A percentile compares a stretch with the other conserved stretches of the same genome.
Conservation (phyloP, 1,140 invertebrate genomes). For the Drosophila guanche region DNA sequence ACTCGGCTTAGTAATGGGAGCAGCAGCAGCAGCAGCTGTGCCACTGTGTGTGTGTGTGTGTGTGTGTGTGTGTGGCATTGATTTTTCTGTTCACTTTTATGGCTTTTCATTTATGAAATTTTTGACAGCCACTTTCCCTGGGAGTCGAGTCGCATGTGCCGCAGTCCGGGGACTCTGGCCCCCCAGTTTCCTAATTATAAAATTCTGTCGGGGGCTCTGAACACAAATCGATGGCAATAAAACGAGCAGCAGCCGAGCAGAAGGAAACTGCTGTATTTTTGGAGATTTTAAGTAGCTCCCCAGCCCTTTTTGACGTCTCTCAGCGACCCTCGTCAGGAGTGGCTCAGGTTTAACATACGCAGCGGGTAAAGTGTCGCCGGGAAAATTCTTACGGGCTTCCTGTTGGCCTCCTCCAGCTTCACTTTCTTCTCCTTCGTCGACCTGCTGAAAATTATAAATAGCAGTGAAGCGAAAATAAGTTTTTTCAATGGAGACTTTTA, state of each 20-base stretch:
- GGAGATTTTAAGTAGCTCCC: background rate
- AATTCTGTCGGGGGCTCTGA: constrained; percentile 9
- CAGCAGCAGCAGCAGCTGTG: constrained; percentile 34
- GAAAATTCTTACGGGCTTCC: constrained; percentile 1
- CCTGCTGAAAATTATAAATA: constrained; percentile 32
- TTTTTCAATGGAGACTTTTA: constrained; percentile 4
- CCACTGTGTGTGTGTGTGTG: constrained; percentile 17
- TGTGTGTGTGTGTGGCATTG: constrained; percentile 49
- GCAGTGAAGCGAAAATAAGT: constrained; percentile 18
- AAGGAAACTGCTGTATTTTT: background rate
- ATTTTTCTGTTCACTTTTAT: constrained; percentile 68
- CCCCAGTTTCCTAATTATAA: constrained; percentile 34
- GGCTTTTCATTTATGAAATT: constrained; percentile 72
- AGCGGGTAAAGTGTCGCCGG: constrained; percentile 12
- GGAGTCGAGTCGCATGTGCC: constrained; percentile 32
- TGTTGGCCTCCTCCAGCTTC: background rate
- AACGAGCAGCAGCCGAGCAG: background rate
- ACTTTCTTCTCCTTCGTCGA: too few species aligned
- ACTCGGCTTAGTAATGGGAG: constrained; percentile 43
- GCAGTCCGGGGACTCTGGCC: too few species aligned
- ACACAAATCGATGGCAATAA: constrained; percentile 31
- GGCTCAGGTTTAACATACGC: constrained; percentile 4
- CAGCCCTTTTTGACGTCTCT: constrained; percentile 13
- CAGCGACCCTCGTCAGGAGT: constrained; percentile 33
- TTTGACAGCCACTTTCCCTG: constrained; percentile 58